Evolutionary conservation across 2,113 vertebrate genomes (phyloP), one percentile per base, ranked within the genome.

Genomic region (Oriolus oriolus): DNA sequence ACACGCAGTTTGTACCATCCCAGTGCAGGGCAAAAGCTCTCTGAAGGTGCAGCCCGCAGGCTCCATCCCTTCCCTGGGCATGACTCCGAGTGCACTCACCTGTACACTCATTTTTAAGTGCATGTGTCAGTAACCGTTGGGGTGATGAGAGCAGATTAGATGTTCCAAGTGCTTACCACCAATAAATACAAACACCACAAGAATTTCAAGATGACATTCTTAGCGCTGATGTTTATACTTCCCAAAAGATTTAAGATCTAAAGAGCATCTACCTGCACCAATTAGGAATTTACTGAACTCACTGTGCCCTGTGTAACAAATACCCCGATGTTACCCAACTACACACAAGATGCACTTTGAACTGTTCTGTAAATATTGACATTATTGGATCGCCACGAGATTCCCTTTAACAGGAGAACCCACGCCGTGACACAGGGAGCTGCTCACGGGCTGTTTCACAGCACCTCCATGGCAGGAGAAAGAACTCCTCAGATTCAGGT

Each of bases 171-270:
- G 49, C 49, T 13, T 60, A 21, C 52, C 56, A 68, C 20, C 54
- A 92, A 59, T 28, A 84, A 81, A 88, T 0, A 86, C 23, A 65
- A 87, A 91, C 1, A 6, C 64, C 15, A 44, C 35, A 69, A 45
- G 88, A 84, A 93, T 90, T 66, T 95, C 80, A 24, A 92, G 93
- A 80, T 5, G 13, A 64, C 85, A 86, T 88, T 87, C 92, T 93
- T 77, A 11, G 79, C 71, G 3, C 2, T n/a, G 82, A 6, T 61
- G 41, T 53, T 90, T 56, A 33, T 9, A 81, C 44, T 89, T 84
- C 60, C 88, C 61, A 16, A 71, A 84, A 68, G 59, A 28, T 44
- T 78, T 60, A 5, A 17, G 22, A 75, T 31, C 42, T 70, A 1
- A 70, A 69, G 24, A 86, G 59, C 61, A 77, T 70, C 83, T 21